Percentiles rank a stretch among this genome's conserved stretches.
phyloP scores from a whole-genome alignment of 2,113 vertebrate species.

The Corynorhinus townsendii region DNA sequence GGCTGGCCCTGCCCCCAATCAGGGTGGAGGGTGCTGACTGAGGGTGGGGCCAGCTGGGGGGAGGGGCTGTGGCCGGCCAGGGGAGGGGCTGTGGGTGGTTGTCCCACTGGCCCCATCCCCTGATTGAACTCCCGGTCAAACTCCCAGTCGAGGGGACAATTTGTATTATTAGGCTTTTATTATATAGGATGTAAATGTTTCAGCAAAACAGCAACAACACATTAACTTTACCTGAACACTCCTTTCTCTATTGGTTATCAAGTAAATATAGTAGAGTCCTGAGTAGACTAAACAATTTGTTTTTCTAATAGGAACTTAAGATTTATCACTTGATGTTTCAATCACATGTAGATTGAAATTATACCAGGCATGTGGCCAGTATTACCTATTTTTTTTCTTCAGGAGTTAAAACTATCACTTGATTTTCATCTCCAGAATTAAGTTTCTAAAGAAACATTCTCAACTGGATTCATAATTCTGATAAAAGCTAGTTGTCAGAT shows the following conservation, averaged over 20 bases:
- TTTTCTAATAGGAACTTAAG: neutral
- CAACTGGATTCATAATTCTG: neutral
- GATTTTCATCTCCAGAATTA: conserved; percentile 21
- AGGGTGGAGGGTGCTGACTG: too few relatives aligned
- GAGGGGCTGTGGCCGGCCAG: too few relatives aligned
- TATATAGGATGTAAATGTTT: neutral
- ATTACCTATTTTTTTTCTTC: neutral
- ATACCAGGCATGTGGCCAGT: neutral
- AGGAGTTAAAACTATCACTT: neutral
- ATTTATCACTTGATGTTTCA: neutral
- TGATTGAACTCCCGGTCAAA: too few relatives aligned
- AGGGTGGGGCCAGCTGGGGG: too few relatives aligned
- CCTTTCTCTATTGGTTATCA: neutral
- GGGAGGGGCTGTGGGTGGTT: too few relatives aligned
- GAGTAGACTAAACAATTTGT: neutral
- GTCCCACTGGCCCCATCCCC: too few relatives aligned
- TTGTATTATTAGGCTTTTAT: too few relatives aligned
- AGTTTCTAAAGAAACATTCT: neutral
- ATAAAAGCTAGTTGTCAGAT: neutral
- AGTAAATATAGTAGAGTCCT: neutral
- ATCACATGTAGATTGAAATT: neutral
- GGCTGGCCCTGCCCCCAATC: too few relatives aligned
- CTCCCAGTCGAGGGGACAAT: too few relatives aligned
- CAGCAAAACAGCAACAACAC: neutral
- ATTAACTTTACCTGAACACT: neutral